Conservation (phyloP, 2,888 invertebrate species). For the Cephus nigrinus region DNA sequence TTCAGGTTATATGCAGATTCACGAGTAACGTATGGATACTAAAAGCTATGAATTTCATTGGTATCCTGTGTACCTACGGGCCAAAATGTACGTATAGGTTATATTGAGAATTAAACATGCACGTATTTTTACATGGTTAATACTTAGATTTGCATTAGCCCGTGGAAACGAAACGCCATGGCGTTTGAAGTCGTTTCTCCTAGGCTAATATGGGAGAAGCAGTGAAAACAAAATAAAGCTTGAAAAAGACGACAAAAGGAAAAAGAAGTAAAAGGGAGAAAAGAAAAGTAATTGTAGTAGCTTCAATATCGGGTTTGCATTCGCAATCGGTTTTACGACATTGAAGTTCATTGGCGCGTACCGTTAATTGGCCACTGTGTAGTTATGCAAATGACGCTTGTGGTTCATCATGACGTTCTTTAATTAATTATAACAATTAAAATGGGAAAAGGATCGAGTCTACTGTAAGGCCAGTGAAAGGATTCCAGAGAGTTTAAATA, state of each 20-base stretch:
- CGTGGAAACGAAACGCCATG: background rate
- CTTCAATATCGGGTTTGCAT: background rate
- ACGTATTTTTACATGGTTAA: background rate
- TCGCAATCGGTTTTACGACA: background rate
- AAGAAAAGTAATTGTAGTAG: background rate
- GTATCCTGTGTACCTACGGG: background rate
- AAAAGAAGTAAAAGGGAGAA: background rate
- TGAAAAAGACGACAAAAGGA: background rate
- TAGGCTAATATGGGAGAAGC: background rate
- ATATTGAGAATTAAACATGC: background rate
- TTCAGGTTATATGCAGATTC: background rate
- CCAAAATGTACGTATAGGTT: background rate
- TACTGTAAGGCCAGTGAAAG: background rate
- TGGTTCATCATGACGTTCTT: background rate
- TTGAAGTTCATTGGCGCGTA: background rate
- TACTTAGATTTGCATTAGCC: background rate
- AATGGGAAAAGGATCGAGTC: background rate
- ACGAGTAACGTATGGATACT: background rate
- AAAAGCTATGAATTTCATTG: background rate
- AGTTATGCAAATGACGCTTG: background rate
- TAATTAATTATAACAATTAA: background rate
- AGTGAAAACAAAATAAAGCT: background rate
- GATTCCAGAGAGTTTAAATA: background rate
- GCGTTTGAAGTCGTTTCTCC: background rate
- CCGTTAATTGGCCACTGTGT: background rate